A percentile compares a stretch with the other conserved stretches of the same genome.
Evolutionary conservation across 2,797 vertebrate genomes (phyloP).

Genomic region (Halcyon leucocephala): DNA sequence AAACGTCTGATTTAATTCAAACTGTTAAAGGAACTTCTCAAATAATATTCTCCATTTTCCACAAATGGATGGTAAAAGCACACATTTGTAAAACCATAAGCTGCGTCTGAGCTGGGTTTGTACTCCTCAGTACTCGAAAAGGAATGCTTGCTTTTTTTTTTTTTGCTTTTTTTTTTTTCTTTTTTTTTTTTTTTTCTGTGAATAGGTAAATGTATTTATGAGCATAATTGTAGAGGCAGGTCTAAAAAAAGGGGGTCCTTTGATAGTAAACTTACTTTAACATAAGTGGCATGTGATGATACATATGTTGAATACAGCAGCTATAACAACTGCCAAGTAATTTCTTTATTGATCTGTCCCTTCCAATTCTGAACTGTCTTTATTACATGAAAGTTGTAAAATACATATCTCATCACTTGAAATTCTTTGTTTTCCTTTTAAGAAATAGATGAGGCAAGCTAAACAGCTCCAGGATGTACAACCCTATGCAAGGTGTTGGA

Average conservation of each 20-base stretch:
- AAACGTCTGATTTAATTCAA: neutral
- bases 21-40: neutral
- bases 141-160: neutral
- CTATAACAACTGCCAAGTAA: neutral
- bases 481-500: constrained; percentile 67
- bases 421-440: constrained; percentile 51
- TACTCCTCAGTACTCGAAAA: neutral
- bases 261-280: neutral
- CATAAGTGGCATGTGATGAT: neutral
- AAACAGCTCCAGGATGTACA: constrained; percentile 63
- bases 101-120: neutral
- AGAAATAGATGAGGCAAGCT: constrained; percentile 34
- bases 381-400: neutral
- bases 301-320: neutral
- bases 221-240: neutral
- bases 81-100: neutral
- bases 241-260: neutral
- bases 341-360: neutral
- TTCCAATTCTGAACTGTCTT: neutral
- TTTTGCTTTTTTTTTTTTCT: too few relatives aligned
- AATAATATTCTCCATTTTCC: neutral
- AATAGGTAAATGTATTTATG: neutral
- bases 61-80: neutral
- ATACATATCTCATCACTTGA: neutral
- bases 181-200: neutral